Percentiles rank a stretch among this genome's conserved stretches.
phyloP scores from a whole-genome alignment of 1,140 invertebrate genomes.

The Palaemon carinicauda region DNA sequence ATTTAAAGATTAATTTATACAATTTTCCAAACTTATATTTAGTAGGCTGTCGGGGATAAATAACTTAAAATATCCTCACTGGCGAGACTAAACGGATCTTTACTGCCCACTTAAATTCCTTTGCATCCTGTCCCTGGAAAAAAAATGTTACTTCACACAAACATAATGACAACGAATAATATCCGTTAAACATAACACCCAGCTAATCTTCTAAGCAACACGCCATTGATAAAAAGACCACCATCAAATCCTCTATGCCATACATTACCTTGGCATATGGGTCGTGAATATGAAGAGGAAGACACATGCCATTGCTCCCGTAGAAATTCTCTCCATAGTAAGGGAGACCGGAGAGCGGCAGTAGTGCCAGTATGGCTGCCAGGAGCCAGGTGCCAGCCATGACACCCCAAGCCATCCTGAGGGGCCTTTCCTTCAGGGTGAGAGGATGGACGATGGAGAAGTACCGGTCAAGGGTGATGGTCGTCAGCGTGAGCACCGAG shows the following conservation, averaged over 20 bases:
- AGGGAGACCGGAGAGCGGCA: background rate
- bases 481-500: constrained; percentile 39
- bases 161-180: no score
- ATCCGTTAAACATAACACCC: no score
- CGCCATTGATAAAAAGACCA: no score
- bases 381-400: constrained; percentile 24
- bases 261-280: constrained; percentile 67
- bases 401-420: background rate
- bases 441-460: constrained; percentile 44
- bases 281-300: constrained; percentile 78
- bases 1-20: no score
- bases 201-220: no score
- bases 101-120: no score
- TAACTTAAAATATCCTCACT: no score
- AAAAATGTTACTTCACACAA: no score
- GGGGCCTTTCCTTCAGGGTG: constrained; percentile 29
- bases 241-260: background rate
- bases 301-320: constrained; percentile 76
- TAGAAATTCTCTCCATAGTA: constrained; percentile 69
- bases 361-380: constrained; percentile 10
- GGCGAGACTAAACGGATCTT: no score
- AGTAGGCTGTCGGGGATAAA: no score
- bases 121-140: no score
- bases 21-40: no score
- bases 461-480: constrained; percentile 46